phyloP scores from a whole-genome alignment of 2,888 invertebrate genomes.

The Mimas tiliae region DNA sequence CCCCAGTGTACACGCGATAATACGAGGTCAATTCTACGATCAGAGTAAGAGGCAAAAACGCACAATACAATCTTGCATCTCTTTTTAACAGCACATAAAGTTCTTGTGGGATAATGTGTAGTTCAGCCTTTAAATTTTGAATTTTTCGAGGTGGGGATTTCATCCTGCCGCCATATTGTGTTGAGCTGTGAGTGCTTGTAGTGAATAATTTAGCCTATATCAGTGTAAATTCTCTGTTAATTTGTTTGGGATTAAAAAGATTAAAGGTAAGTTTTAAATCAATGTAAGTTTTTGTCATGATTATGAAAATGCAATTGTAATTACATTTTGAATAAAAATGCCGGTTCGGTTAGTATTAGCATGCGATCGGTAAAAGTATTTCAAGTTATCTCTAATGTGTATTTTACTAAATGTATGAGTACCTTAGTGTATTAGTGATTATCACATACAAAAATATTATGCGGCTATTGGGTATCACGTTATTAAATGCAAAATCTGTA shows the following conservation, averaged over 20 bases:
- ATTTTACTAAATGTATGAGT: not conserved
- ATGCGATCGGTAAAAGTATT: conserved; percentile 36
- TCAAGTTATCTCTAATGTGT: not conserved
- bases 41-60: conserved; percentile 16
- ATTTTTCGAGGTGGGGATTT: conserved; percentile 80
- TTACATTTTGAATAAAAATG: conserved; percentile 39
- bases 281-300: conserved; percentile 74
- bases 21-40: conserved; percentile 2
- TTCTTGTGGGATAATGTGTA: conserved; percentile 8
- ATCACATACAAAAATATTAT: not conserved
- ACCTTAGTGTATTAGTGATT: not conserved
- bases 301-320: conserved; percentile 35
- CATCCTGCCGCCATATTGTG: conserved; percentile 83
- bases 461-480: not conserved
- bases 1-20: not conserved
- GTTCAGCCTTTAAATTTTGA: conserved; percentile 64
- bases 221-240: conserved; percentile 76
- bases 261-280: conserved; percentile 68
- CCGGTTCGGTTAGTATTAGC: conserved; percentile 48
- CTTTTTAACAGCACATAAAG: conserved; percentile 5
- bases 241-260: conserved; percentile 74
- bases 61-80: conserved; percentile 20
- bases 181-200: conserved; percentile 80
- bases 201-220: conserved; percentile 68
- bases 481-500: not conserved